A percentile compares a stretch with the other conserved stretches of the same genome.
Evolutionary conservation across 1,140 invertebrate species (phyloP).

Genomic region (Tribolium castaneum): DNA sequence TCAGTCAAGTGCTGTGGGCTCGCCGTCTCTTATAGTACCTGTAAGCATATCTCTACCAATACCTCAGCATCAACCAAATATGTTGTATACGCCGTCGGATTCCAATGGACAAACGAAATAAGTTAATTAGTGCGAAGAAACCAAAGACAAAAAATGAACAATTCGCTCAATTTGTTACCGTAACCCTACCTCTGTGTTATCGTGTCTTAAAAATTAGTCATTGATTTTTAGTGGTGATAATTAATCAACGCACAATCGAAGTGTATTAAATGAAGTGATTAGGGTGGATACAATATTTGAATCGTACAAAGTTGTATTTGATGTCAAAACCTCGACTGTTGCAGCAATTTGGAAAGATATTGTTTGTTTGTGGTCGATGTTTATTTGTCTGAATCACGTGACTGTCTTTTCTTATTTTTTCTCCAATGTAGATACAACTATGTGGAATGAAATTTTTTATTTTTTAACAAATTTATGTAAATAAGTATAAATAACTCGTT

Average conservation of each 20-base stretch:
- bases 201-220: background rate
- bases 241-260: too few species aligned
- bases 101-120: slow-evolving; percentile 50
- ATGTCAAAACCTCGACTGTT: too few species aligned
- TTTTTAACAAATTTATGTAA: slow-evolving; percentile 15
- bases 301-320: too few species aligned
- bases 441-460: background rate
- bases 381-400: too few species aligned
- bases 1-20: slow-evolving; percentile 39
- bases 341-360: background rate
- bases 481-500: slow-evolving; percentile 9
- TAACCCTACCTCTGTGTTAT: slow-evolving; percentile 25
- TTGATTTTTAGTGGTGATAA: too few species aligned
- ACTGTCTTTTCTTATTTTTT: background rate
- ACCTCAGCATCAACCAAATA: slow-evolving; percentile 44
- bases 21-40: slow-evolving; percentile 49
- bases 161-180: slow-evolving; percentile 16
- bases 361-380: background rate
- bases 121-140: background rate
- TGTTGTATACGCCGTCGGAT: slow-evolving; percentile 50
- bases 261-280: background rate
- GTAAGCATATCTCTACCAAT: slow-evolving; percentile 46
- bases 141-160: slow-evolving; percentile 2
- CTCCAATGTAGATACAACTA: background rate
- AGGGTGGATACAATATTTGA: too few species aligned